Evolutionary conservation across 1,140 invertebrate genomes (phyloP), one percentile per base, ranked within the genome.

Genomic region (Heliothis subflexa): DNA sequence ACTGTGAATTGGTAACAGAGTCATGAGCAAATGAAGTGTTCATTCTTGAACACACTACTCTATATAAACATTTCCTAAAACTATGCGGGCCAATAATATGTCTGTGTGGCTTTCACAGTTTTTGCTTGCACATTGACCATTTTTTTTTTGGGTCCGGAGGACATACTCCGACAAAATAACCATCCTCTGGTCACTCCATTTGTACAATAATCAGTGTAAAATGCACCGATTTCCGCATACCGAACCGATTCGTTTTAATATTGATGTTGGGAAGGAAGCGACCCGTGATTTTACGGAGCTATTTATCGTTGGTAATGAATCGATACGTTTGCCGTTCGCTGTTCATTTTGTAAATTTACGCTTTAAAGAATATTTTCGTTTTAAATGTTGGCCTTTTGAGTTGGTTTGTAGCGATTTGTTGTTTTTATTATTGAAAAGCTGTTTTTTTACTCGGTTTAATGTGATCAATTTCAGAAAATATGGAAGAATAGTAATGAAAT

Each of bases 251-350:
- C 50, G 52, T 71, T 55, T 71, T 71, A 71, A 71, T 55, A 71
- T 71, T 71, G 25, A 71, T 71, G 68, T 33, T 71, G 49, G 66
- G n/a, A 61, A 33, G 55, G 54, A 74, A 74, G 45, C 28, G 71
- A 61, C 40, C 71, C 55, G 55, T 21, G 68, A 28, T 40, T 55
- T 70, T n/a, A 59, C 54, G 14, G n/a, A 59, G 71, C 55, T 61
- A 28, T 74, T 74, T 74, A 55, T 74, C 55, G 54, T 25, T 16
- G 12, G 54, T 73, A 74, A 74, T 74, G 55, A 59, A 74, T 50
- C 71, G 55, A 49, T 74, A 25, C 16, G 40, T 74, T 74, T 18
- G 18, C n/a, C 16, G 62, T 66, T 47, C 16, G n/a, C 54, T 55
- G 16, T 70, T 70, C 14, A 28, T 70, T 50, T 70, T 52, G 25